phyloP scores from a whole-genome alignment of 2,888 invertebrate species.

The Diarsia dahlii region DNA sequence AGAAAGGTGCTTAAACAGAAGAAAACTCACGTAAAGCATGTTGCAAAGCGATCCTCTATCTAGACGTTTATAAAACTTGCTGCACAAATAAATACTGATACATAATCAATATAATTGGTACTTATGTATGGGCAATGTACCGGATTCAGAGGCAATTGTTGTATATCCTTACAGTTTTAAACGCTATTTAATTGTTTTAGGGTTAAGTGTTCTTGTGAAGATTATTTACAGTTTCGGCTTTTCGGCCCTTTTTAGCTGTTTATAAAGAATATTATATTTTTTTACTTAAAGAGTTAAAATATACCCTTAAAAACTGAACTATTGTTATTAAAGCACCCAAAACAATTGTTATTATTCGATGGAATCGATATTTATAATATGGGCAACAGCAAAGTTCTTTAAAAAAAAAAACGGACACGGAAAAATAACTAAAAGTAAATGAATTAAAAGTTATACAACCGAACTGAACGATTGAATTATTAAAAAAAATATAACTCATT shows the following conservation, averaged over 20 bases:
- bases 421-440: background rate
- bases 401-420: too few relatives aligned
- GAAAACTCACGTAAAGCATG: constrained; percentile 72
- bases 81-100: constrained; percentile 45
- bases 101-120: constrained; percentile 35
- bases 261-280: too few relatives aligned
- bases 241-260: background rate
- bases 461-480: background rate
- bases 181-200: constrained; percentile 33
- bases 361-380: too few relatives aligned
- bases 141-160: constrained; percentile 55
- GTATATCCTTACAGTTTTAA: constrained; percentile 51
- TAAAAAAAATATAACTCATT: background rate
- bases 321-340: too few relatives aligned
- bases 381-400: too few relatives aligned
- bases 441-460: background rate
- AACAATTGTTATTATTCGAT: too few relatives aligned
- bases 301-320: too few relatives aligned
- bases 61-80: constrained; percentile 39
- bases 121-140: constrained; percentile 44
- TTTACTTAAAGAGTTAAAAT: too few relatives aligned
- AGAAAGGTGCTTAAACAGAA: background rate
- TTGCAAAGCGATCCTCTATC: constrained; percentile 60
- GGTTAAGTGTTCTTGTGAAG: constrained; percentile 8
- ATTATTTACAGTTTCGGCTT: background rate